Evolutionary conservation across 2,888 invertebrate genomes (phyloP), one percentile per base, ranked within the genome.

Genomic region (Nomada hirtipes): DNA sequence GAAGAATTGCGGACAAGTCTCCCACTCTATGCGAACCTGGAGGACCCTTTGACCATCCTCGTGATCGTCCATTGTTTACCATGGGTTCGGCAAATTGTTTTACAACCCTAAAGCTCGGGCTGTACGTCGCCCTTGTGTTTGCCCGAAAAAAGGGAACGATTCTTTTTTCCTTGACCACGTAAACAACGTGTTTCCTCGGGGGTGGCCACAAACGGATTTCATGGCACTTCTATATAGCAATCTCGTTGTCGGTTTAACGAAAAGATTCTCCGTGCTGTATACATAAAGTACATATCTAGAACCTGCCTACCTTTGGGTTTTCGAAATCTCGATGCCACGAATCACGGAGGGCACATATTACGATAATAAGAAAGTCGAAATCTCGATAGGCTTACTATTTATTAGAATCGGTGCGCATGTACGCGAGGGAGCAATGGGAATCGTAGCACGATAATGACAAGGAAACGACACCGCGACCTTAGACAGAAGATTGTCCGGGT

Each of bases 61-160:
- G 84, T 90, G 88, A 92, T 92, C 89, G 88, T 64, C 82, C 87
- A 91, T 92, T 92, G 90, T 92, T 91, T 91, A 85, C 88, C 83
- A 87, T 76, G 79, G 87, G 69, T 69, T 84, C 74, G 83, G 85
- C 87, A 91, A 91, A 92, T 91, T 86, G 86, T 86, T 90, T 90
- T 92, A 92, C 87, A 89, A 86, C 83, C 52, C 59, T 74, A 23
- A 1, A n/a, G 55, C 20, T 50, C 52, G 9, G 0, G 23, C 10
- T 18, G n/a, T n/a, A 13, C 23, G 23, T 4, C 7, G 36, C 42
- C 57, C 15, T 7, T 47, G 23, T 71, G 59, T 79, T 85, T 73
- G 64, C 52, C 44, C 50, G 68, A 29, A 53, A 59, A 59, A 68
- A 61, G 69, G 69, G 60, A 82, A 74, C 74, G 53, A 67, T 74